Conservation (phyloP, 2,113 vertebrate genomes). For the Naja naja region DNA sequence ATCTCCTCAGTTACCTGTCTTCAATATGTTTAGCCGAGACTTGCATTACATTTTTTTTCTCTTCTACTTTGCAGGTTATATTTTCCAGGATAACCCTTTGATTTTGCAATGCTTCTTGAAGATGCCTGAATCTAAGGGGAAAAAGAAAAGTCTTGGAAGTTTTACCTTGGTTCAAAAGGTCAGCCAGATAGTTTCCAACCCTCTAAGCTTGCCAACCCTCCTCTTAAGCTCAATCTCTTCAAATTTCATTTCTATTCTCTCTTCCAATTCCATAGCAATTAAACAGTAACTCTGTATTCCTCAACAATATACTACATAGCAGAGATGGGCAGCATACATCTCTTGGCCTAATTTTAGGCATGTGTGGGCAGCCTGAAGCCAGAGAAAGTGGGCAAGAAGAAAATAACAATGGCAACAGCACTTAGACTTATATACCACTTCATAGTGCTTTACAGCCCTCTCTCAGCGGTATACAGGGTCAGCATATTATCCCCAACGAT, state of each 20-base stretch:
- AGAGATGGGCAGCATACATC: neutral
- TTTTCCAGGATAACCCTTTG: conserved; percentile 77
- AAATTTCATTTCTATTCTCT: neutral
- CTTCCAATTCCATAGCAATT: neutral
- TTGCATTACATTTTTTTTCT: conserved; percentile 75
- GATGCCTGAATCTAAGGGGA: conserved; percentile 69
- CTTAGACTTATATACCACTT: neutral
- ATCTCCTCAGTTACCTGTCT: conserved; percentile 69
- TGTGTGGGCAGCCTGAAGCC: neutral
- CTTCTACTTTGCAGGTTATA: conserved; percentile 74
- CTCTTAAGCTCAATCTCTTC: neutral
- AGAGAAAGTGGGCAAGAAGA: neutral
- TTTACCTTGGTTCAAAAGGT: neutral
- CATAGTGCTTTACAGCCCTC: neutral
- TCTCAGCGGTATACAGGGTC: neutral
- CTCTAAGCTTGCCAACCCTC: too few relatives aligned
- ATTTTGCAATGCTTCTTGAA: conserved; percentile 76
- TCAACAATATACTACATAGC: neutral
- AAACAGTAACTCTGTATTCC: neutral
- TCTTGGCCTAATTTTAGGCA: neutral
- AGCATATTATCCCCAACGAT: neutral
- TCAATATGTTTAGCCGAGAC: conserved; percentile 77
- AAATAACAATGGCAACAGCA: neutral
- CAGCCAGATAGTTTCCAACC: neutral
- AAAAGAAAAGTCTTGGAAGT: neutral